These are phyloP conservation scores for Montipora capricornis DNA, from an alignment of 64 coral and sea anemone genomes.

Conservation along the genomic window DNA sequence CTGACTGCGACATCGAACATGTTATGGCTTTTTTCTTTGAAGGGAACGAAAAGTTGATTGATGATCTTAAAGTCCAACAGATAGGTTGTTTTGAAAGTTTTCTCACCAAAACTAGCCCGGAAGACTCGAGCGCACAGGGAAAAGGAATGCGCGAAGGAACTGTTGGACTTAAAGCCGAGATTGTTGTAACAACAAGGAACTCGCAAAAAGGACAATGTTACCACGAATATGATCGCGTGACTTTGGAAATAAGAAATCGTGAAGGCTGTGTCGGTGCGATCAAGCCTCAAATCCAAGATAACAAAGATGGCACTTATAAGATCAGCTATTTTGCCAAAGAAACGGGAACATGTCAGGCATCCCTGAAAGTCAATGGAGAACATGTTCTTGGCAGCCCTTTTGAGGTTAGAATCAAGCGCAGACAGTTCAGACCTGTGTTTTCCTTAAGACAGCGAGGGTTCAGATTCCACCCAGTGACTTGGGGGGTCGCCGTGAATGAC, in stretches of 20 bases:
- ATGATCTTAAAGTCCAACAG: too few species aligned
- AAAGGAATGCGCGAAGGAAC: constrained; percentile 54
- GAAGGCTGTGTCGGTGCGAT: background rate
- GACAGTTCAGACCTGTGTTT: constrained; percentile 30
- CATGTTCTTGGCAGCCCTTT: background rate
- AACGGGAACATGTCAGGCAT: too few species aligned
- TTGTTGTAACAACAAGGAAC: constrained; percentile 32
- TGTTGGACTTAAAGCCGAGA: constrained; percentile 59
- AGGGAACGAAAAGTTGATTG: too few species aligned
- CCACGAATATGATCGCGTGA: constrained; percentile 9
- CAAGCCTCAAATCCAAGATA: constrained; percentile 18
- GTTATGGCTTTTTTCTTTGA: too few species aligned
- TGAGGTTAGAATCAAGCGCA: background rate
- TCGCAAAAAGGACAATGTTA: background rate
- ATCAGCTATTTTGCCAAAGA: too few species aligned
- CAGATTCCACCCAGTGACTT: background rate
- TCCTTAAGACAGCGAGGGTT: constrained; percentile 24
- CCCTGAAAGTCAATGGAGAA: too few species aligned
- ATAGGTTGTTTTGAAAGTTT: too few species aligned
- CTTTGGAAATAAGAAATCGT: constrained; percentile 18
- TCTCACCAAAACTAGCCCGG: too few species aligned
- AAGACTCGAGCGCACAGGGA: too few species aligned
- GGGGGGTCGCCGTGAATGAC: constrained; percentile 51
- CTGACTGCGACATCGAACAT: too few species aligned
- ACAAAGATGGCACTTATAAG: constrained; percentile 35